A percentile compares a stretch with the other conserved stretches of the same genome.
Evolutionary conservation across 2,797 vertebrate species (phyloP).

Genomic region (Urosaurus nigricauda): DNA sequence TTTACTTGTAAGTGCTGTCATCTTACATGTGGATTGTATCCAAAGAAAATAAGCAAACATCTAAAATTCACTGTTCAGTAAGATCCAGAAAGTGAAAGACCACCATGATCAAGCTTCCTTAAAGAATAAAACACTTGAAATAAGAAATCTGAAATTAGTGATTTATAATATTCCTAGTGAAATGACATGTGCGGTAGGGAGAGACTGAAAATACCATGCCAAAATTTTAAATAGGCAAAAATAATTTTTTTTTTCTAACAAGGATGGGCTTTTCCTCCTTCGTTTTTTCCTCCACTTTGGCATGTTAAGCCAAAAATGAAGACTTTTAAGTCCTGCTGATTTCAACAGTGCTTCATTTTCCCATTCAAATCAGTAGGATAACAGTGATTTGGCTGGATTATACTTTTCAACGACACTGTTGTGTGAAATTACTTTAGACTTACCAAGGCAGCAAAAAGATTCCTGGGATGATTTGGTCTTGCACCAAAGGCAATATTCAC

Average conservation of each 20-base stretch:
- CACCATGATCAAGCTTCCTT: neutral
- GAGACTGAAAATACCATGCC: slow-evolving; percentile 31
- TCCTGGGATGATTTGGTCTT: slow-evolving; percentile 43
- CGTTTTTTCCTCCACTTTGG: neutral
- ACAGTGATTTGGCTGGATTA: neutral
- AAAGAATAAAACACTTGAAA: neutral
- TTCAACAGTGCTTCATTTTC: slow-evolving; percentile 1
- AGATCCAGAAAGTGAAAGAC: neutral
- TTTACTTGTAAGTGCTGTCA: no score
- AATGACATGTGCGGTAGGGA: neutral
- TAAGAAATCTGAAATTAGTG: slow-evolving; percentile 12
- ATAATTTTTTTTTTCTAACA: slow-evolving; percentile 23
- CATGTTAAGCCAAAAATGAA: neutral
- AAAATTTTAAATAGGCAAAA: slow-evolving; percentile 27
- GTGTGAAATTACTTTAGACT: slow-evolving; percentile 41
- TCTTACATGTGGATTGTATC: no score
- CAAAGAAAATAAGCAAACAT: neutral
- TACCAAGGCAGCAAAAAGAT: slow-evolving; percentile 51
- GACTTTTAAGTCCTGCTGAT: neutral
- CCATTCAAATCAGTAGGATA: slow-evolving; percentile 10
- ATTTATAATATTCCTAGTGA: slow-evolving; percentile 35
- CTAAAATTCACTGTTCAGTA: slow-evolving; percentile 9
- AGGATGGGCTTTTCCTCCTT: no score
- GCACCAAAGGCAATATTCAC: slow-evolving; percentile 40
- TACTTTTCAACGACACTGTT: neutral